phyloP scores from a whole-genome alignment of 2,888 invertebrate genomes.

The Perizoma flavofasciatum region DNA sequence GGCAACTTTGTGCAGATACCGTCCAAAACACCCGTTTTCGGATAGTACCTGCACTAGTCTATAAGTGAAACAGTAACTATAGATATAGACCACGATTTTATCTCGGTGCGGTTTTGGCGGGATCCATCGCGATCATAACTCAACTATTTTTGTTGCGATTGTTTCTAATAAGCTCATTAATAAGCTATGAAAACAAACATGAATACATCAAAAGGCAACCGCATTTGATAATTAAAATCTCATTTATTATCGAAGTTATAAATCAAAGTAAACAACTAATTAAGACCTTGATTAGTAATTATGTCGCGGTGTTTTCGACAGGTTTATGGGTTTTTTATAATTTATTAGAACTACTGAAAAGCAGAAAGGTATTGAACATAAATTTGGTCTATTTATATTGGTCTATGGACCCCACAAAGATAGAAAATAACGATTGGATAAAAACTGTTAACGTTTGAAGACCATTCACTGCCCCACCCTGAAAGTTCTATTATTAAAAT shows the following conservation, averaged over 20 bases:
- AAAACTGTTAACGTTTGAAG: too few species aligned
- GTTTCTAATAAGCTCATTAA: constrained; percentile 10
- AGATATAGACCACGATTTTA: too few species aligned
- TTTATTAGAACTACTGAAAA: background rate
- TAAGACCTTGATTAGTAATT: constrained; percentile 16
- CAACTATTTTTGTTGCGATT: background rate
- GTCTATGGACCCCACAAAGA: too few species aligned
- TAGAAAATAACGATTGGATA: too few species aligned
- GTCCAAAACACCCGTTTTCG: too few species aligned
- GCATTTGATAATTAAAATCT: constrained; percentile 7
- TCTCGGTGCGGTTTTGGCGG: too few species aligned
- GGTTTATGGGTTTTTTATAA: constrained; percentile 6
- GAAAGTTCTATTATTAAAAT: too few species aligned
- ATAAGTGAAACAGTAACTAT: too few species aligned
- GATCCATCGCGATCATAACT: too few species aligned
- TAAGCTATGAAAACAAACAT: constrained; percentile 11
- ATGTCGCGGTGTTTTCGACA: constrained; percentile 9
- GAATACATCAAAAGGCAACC: constrained; percentile 1
- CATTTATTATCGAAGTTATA: constrained; percentile 15
- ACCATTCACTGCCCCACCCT: too few species aligned
- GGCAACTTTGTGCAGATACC: too few species aligned
- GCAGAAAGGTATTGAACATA: background rate
- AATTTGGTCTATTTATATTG: background rate
- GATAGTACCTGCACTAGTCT: background rate
- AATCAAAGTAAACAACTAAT: constrained; percentile 21